phyloP scores from a whole-genome alignment of 2,888 invertebrate genomes.

The Dichetophora obliterata region DNA sequence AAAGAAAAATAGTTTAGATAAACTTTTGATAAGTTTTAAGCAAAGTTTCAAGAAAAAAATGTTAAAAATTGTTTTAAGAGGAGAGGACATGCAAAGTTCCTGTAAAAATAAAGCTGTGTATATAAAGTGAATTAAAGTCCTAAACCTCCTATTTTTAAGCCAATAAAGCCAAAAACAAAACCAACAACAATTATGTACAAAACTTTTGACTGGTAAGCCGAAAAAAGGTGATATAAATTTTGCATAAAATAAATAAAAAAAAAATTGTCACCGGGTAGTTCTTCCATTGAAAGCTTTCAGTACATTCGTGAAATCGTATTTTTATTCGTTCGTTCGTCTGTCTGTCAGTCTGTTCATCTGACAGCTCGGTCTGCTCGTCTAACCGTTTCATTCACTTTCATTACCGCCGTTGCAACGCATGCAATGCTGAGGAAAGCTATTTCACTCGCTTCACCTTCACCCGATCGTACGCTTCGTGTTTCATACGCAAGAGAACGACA shows the following conservation, averaged over 20 bases:
- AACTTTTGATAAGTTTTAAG: not conserved
- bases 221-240: not conserved
- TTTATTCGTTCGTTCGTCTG: too few species aligned
- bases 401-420: conserved; percentile 1
- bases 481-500: not conserved
- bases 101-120: not conserved
- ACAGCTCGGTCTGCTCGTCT: too few species aligned
- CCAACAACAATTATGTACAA: conserved; percentile 27
- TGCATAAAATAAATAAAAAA: not conserved
- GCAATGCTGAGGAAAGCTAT: not conserved
- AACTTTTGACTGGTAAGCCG: conserved; percentile 40
- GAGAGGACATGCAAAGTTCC: too few species aligned
- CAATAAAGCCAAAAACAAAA: conserved; percentile 5
- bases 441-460: conserved; percentile 32
- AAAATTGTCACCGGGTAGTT: too few species aligned
- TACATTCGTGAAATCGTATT: too few species aligned
- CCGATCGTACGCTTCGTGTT: conserved; percentile 14
- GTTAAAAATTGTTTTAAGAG: not conserved
- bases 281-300: not conserved
- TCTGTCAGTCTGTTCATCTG: too few species aligned
- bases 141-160: not conserved
- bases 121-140: not conserved
- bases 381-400: conserved; percentile 15
- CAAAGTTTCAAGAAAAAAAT: not conserved
- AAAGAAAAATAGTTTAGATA: not conserved